phyloP scores from a whole-genome alignment of 2,113 vertebrate genomes.

The Cygnus atratus region DNA sequence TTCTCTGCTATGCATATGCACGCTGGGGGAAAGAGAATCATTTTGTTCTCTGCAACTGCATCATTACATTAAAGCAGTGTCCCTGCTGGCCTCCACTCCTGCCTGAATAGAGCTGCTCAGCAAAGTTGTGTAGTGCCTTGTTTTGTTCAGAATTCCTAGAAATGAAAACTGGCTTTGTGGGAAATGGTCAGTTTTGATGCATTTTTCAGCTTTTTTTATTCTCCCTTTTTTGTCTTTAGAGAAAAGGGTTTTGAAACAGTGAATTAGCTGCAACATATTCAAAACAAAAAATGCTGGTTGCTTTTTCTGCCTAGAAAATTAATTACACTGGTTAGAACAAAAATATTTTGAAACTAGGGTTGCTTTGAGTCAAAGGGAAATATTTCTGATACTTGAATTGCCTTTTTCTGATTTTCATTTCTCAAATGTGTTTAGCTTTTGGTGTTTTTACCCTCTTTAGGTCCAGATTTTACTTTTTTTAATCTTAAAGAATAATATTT shows the following conservation, averaged over 20 bases:
- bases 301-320: constrained; percentile 44
- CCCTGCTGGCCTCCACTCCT: constrained; percentile 26
- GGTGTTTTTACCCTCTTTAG: background rate
- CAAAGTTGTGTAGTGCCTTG: constrained; percentile 53
- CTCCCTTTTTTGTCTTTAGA: background rate
- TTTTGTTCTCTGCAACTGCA: constrained; percentile 40
- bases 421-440: background rate
- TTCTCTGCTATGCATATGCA: background rate
- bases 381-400: constrained; percentile 1
- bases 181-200: constrained; percentile 48
- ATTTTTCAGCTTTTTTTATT: constrained; percentile 15
- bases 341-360: constrained; percentile 14
- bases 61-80: constrained; percentile 22
- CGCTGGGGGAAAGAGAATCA: constrained; percentile 1
- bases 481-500: background rate
- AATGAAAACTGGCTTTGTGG: constrained; percentile 48
- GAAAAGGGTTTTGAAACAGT: background rate
- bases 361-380: constrained; percentile 28
- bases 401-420: constrained; percentile 18
- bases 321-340: constrained; percentile 24
- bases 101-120: constrained; percentile 52
- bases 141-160: background rate
- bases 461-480: background rate
- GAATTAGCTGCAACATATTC: background rate
- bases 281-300: background rate